A percentile compares a stretch with the other conserved stretches of the same genome.
Evolutionary conservation across 1,140 invertebrate species (phyloP).

Genomic region (Sminthurides bifidus): DNA sequence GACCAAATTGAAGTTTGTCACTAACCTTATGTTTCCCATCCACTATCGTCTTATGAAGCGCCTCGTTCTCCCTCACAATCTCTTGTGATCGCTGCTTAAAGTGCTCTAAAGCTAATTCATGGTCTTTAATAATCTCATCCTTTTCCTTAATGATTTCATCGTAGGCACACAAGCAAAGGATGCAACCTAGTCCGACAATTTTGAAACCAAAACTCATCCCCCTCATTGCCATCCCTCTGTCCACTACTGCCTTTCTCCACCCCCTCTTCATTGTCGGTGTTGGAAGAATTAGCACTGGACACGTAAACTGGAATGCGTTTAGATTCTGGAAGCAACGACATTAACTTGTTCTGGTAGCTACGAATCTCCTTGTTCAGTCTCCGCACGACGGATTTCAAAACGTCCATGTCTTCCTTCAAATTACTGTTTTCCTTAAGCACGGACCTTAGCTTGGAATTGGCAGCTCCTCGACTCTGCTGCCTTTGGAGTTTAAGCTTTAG

Average conservation of each 20-base stretch:
- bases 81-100: constrained; percentile 49
- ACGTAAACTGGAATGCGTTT: constrained; percentile 11
- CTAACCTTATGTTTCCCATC: constrained; percentile 43
- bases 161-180: constrained; percentile 55
- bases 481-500: constrained; percentile 1
- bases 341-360: constrained; percentile 51
- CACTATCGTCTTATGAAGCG: constrained; percentile 44
- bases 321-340: constrained; percentile 21
- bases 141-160: constrained; percentile 53
- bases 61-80: constrained; percentile 50
- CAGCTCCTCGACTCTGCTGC: constrained; percentile 15
- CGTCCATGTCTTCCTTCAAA: constrained; percentile 45
- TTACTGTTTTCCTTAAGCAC: constrained; percentile 42
- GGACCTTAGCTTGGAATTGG: constrained; percentile 32
- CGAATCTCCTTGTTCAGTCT: constrained; percentile 53
- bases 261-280: not conserved
- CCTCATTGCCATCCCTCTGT: constrained; percentile 21
- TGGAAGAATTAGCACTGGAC: not conserved
- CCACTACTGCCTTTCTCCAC: not conserved
- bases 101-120: constrained; percentile 46
- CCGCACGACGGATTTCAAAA: constrained; percentile 55
- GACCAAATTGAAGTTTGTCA: constrained; percentile 5
- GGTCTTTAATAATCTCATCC: constrained; percentile 48
- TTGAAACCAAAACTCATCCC: constrained; percentile 35
- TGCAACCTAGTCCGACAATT: constrained; percentile 38